Evolutionary conservation across 2,888 invertebrate genomes (phyloP).

Genomic region (Xylota sylvarum): DNA sequence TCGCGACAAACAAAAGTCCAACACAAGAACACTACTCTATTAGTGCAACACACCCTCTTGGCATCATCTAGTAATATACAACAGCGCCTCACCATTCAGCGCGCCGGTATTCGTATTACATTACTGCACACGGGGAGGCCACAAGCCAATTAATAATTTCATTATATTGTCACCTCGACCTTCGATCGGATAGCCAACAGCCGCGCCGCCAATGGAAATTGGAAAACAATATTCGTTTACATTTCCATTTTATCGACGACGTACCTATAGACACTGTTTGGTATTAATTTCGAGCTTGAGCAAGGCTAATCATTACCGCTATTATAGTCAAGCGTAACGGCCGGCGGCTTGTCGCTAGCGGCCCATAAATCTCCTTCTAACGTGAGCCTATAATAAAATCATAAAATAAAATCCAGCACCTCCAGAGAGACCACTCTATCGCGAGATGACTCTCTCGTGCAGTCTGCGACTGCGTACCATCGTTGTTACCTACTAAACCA

Average conservation of each 20-base stretch:
- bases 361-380: constrained; percentile 68
- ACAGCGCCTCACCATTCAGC: no score
- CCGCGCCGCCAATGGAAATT: constrained; percentile 59
- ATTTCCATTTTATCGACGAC: constrained; percentile 60
- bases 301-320: constrained; percentile 67
- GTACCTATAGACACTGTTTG: constrained; percentile 20
- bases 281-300: constrained; percentile 64
- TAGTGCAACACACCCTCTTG: constrained; percentile 6
- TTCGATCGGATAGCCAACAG: constrained; percentile 70
- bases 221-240: constrained; percentile 67
- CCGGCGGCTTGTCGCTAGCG: constrained; percentile 11
- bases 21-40: constrained; percentile 2
- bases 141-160: constrained; percentile 73
- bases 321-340: constrained; percentile 56
- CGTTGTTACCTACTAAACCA: constrained; percentile 64
- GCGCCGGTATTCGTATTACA: constrained; percentile 50
- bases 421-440: constrained; percentile 9
- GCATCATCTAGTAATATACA: neutral
- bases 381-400: neutral
- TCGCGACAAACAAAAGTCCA: neutral
- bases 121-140: constrained; percentile 64
- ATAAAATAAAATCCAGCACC: neutral
- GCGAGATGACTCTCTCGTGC: constrained; percentile 40
- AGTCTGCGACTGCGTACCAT: constrained; percentile 67
- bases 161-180: constrained; percentile 75